A percentile compares a stretch with the other conserved stretches of the same genome.
These are phyloP conservation scores for Lucifuga dentata DNA, from an alignment of 2,113 vertebrate species.

Conservation along the genomic window DNA sequence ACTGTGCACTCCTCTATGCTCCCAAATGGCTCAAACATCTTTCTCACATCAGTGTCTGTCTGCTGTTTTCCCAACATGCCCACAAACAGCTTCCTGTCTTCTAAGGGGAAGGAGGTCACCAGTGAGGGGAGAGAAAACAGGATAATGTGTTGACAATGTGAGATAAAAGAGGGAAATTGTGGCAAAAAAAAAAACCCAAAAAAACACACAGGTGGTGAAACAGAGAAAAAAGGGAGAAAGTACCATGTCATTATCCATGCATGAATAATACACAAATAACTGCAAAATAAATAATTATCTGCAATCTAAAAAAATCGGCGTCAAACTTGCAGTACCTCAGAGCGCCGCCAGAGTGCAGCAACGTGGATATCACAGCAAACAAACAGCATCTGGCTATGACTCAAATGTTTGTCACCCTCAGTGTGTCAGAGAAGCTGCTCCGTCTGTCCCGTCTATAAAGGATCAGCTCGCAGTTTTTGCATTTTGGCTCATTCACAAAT, in stretches of 20 bases:
- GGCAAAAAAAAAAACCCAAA: background rate
- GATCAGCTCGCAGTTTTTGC: conserved; percentile 60
- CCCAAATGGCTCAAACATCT: conserved; percentile 95
- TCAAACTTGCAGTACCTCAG: conserved; percentile 40
- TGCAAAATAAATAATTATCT: background rate
- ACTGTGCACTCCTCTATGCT: conserved; percentile 98
- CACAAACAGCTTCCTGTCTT: conserved; percentile 99
- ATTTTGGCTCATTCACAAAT: conserved; percentile 50
- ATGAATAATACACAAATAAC: conserved; percentile 35
- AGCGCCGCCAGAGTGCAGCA: conserved; percentile 72
- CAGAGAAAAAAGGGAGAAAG: background rate
- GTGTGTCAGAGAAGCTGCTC: conserved; percentile 70
- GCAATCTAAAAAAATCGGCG: background rate
- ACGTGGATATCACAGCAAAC: conserved; percentile 33
- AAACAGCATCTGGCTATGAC: conserved; percentile 76
- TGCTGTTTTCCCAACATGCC: conserved; percentile 97
- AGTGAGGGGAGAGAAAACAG: conserved; percentile 38
- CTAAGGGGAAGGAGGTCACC: conserved; percentile 83
- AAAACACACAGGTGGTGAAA: background rate
- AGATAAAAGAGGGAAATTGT: conserved; percentile 9
- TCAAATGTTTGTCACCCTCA: conserved; percentile 76
- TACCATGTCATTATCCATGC: conserved; percentile 45
- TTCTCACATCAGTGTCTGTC: conserved; percentile 93
- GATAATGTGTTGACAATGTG: conserved; percentile 16
- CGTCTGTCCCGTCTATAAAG: conserved; percentile 67